Base-by-base conservation (phyloP, 2,888 invertebrate genomes). In the Drosophila anomalipes region DNA sequence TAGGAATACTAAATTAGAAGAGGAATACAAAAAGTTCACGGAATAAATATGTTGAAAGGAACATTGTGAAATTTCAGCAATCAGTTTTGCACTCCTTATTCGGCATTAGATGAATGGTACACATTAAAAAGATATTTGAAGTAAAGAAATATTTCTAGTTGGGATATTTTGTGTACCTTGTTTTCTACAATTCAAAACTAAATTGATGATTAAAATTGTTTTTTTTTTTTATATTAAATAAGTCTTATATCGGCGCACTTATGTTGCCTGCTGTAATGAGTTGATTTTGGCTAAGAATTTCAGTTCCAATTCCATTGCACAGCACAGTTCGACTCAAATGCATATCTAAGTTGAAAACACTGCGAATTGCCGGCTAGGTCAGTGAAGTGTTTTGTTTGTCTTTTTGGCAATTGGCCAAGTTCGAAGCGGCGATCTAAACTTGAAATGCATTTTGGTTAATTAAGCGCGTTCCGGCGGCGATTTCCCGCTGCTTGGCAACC, bases 401-500 rank as follows among this genome's bases (percentile, higher is more conserved):
- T 65, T 68, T 77, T 66, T 59, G 69, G 78, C 86, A 81, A 81
- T 86, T 77, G 78, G 78, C 70, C 77, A 83, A 77, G 62, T 65
- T 65, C 41, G 74, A 41, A 61, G 65, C 58, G 64, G 52, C 65
- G 78, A 78, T 82, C 64, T 74, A 82, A 79, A 56, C 82, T 79
- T 37, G 79, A 84, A 86, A 89, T 87, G 86, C 89, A 86, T 84
- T 87, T 89, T 81, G 82, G 89, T 84, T 87, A 89, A 87, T 87
- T 89, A 87, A 86, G 81, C 84, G 85, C 86, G 89, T 87, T 87
- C 78, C 84, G 86, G 78, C 86, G 81, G 81, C 83, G 86, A 86
- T 86, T 86, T 86, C 86, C 86, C 86, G 86, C 86, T 86, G 86
- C 85, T 88, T 88, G 78, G 82, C 88, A 86, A 88, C 86, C 86